A percentile compares a stretch with the other conserved stretches of the same genome.
These are phyloP conservation scores for Allolobophora icterica DNA, from an alignment of 2,888 invertebrate genomes.

Conservation along the genomic window DNA sequence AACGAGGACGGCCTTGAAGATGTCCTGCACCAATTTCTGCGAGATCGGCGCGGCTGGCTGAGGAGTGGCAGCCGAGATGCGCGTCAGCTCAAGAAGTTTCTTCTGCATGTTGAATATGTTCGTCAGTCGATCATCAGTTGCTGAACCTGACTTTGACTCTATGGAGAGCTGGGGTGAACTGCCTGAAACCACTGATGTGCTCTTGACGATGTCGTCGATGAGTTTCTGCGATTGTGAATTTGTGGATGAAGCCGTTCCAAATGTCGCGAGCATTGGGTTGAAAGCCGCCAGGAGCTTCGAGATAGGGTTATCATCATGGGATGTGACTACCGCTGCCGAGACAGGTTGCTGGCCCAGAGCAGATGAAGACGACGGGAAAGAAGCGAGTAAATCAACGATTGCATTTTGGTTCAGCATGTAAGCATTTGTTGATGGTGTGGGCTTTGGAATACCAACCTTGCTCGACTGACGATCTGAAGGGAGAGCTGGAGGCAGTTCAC, in stretches of 20 bases:
- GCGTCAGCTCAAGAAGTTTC: not conserved
- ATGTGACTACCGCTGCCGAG: not conserved
- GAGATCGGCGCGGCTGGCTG: not conserved
- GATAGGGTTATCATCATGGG: not conserved
- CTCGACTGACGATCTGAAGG: not conserved
- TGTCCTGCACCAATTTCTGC: not conserved
- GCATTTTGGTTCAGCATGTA: not conserved
- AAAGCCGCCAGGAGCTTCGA: constrained; percentile 5
- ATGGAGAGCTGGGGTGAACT: not conserved
- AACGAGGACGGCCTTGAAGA: constrained; percentile 22
- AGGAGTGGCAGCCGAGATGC: not conserved
- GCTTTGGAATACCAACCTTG: not conserved
- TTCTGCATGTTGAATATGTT: constrained; percentile 20
- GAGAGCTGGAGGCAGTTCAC: not conserved
- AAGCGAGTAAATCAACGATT: not conserved
- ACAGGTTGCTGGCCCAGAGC: not conserved
- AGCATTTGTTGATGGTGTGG: not conserved
- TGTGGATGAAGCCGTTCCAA: not conserved
- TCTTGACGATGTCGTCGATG: not conserved
- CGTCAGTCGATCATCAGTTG: not conserved
- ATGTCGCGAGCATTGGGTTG: not conserved
- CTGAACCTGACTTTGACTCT: not conserved
- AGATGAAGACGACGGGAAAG: not conserved
- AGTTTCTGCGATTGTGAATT: not conserved
- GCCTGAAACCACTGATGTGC: not conserved